A percentile compares a stretch with the other conserved stretches of the same genome.
Conservation (phyloP, 2,797 vertebrate species). For the Jordanella pulchra region DNA sequence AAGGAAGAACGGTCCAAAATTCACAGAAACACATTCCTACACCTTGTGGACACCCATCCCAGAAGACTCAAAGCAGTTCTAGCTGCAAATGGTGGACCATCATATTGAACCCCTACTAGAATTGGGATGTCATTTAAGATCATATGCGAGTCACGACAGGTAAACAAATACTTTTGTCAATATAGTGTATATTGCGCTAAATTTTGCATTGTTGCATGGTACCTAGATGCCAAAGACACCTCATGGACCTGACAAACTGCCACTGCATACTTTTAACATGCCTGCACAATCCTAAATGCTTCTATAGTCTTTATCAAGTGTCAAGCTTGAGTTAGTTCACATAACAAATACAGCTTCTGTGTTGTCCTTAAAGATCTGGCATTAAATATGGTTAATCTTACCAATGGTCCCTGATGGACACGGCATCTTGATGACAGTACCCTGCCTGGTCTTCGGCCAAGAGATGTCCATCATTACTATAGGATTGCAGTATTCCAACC, state of each 20-base stretch:
- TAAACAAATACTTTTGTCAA: too few relatives aligned
- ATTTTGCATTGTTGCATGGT: background rate
- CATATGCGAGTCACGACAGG: too few relatives aligned
- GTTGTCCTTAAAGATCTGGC: background rate
- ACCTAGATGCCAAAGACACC: background rate
- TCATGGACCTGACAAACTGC: background rate
- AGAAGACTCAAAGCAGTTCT: too few relatives aligned
- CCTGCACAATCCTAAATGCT: background rate
- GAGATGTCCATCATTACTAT: slow-evolving; percentile 87
- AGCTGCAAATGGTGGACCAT: too few relatives aligned
- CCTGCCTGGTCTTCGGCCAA: slow-evolving; percentile 93
- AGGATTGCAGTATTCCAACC: slow-evolving; percentile 87
- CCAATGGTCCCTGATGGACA: slow-evolving; percentile 92
- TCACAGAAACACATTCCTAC: too few relatives aligned
- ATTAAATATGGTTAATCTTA: slow-evolving; percentile 45
- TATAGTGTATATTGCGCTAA: background rate
- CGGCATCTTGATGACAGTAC: slow-evolving; percentile 84
- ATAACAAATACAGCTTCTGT: background rate
- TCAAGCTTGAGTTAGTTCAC: background rate
- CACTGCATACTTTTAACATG: background rate
- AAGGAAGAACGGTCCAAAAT: too few relatives aligned
- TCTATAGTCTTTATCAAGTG: background rate
- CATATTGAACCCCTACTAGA: too few relatives aligned
- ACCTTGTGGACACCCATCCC: too few relatives aligned
- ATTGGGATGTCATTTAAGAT: too few relatives aligned